Evolutionary conservation across 2,113 vertebrate genomes (phyloP).

Genomic region (Antennarius striatus): DNA sequence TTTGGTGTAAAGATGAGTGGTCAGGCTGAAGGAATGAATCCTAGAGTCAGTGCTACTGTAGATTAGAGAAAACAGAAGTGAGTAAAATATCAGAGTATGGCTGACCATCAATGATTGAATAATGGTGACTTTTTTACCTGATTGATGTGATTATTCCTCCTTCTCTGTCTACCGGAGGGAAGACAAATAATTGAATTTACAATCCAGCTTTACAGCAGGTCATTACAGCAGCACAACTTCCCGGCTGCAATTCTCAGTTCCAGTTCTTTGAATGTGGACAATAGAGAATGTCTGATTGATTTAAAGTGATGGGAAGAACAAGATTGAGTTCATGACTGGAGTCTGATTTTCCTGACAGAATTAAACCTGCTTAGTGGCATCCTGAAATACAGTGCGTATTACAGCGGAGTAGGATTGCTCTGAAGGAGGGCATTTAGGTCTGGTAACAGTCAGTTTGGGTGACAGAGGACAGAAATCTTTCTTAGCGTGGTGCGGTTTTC

Average conservation of each 20-base stretch:
- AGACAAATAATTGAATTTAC: conserved; percentile 46
- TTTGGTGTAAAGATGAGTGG: too few species aligned
- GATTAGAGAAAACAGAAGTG: too few species aligned
- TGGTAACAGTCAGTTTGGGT: too few species aligned
- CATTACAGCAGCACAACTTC: conserved; percentile 38
- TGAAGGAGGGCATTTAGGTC: too few species aligned
- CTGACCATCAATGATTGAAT: too few species aligned
- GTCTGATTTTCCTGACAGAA: conserved; percentile 35
- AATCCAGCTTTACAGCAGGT: conserved; percentile 32
- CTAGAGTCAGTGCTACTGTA: too few species aligned
- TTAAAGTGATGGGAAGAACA: conserved; percentile 37
- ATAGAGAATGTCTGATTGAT: conserved; percentile 48
- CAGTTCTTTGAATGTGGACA: conserved; percentile 43
- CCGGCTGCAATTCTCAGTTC: conserved; percentile 47
- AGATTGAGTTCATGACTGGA: conserved; percentile 44
- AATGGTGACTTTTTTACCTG: too few species aligned
- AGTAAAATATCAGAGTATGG: too few species aligned
- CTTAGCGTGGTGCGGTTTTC: conserved; percentile 40
- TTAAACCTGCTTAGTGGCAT: conserved; percentile 22
- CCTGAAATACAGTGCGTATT: conserved; percentile 22
- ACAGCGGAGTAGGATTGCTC: neutral
- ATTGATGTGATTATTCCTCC: too few species aligned
- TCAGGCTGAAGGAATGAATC: too few species aligned
- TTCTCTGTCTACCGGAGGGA: conserved; percentile 12
- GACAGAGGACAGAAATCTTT: conserved; percentile 21